Conservation (phyloP, 2,797 vertebrate species). For the Amblyraja radiata region DNA sequence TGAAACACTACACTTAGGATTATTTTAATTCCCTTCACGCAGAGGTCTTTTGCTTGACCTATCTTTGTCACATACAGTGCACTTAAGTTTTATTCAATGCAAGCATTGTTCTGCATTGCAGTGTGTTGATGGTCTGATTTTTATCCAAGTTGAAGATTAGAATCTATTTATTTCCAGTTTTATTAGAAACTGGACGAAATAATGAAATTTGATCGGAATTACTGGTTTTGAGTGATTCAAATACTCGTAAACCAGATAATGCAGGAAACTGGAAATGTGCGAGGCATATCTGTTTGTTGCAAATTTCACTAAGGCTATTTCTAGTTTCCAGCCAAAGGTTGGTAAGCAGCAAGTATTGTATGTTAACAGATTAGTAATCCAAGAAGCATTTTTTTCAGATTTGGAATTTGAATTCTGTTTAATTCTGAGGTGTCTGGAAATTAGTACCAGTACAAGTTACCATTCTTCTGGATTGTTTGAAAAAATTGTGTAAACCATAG, state of each 20-base stretch:
- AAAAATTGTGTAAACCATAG: neutral
- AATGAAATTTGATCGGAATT: neutral
- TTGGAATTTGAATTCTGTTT: neutral
- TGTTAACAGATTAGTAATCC: neutral
- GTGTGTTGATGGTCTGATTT: neutral
- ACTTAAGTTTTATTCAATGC: neutral
- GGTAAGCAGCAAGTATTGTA: neutral
- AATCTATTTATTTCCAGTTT: neutral
- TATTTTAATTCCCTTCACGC: constrained; percentile 7
- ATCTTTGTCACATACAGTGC: neutral
- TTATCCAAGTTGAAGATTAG: neutral
- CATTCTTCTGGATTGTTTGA: neutral
- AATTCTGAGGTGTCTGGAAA: neutral
- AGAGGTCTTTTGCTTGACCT: neutral
- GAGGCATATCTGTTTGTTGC: neutral
- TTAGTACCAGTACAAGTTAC: too few relatives aligned
- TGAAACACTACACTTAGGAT: constrained; percentile 41
- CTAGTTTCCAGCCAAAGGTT: neutral
- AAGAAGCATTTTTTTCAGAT: neutral
- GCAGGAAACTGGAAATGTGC: neutral
- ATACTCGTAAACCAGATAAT: neutral
- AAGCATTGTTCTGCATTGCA: neutral
- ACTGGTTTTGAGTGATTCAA: neutral
- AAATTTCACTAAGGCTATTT: neutral
- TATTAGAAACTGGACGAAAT: neutral